Conservation (phyloP, 1,140 invertebrate species). For the Sitobion miscanthi region DNA sequence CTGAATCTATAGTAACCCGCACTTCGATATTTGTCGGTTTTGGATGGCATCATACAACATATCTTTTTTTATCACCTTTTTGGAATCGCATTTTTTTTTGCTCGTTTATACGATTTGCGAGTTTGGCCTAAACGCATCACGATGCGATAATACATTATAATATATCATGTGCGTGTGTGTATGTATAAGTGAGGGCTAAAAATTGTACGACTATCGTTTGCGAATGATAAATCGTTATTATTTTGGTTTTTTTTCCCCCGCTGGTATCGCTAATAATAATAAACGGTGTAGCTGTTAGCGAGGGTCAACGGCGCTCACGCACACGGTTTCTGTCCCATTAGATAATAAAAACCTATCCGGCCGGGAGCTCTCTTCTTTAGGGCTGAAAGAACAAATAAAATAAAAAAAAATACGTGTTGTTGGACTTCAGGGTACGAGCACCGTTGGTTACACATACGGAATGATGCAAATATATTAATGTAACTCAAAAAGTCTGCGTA, state of each 20-base stretch:
- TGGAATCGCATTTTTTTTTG: not conserved
- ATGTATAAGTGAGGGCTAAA: slow-evolving; percentile 39
- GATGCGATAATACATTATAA: slow-evolving; percentile 11
- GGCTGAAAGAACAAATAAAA: not conserved
- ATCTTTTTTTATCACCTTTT: slow-evolving; percentile 16
- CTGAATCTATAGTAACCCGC: not conserved
- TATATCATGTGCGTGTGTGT: not conserved
- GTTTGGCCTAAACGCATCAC: not conserved
- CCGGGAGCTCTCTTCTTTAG: slow-evolving; percentile 33
- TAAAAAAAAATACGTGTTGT: not conserved
- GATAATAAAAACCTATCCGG: slow-evolving; percentile 40
- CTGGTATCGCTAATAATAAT: slow-evolving; percentile 52
- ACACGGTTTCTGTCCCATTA: slow-evolving; percentile 54
- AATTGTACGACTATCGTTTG: slow-evolving; percentile 44
- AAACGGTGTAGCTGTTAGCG: slow-evolving; percentile 53
- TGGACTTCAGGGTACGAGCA: not conserved
- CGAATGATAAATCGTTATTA: slow-evolving; percentile 55
- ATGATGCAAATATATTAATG: not conserved
- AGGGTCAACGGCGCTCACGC: slow-evolving; percentile 51
- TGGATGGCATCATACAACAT: not conserved
- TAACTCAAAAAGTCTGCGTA: not conserved
- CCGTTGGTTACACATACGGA: not conserved
- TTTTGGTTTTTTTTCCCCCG: slow-evolving; percentile 7
- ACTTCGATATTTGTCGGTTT: not conserved
- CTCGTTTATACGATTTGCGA: not conserved